A percentile compares a stretch with the other conserved stretches of the same genome.
These are phyloP conservation scores for Alosa alosa DNA, from an alignment of 2,113 vertebrate genomes.

Conservation along the genomic window DNA sequence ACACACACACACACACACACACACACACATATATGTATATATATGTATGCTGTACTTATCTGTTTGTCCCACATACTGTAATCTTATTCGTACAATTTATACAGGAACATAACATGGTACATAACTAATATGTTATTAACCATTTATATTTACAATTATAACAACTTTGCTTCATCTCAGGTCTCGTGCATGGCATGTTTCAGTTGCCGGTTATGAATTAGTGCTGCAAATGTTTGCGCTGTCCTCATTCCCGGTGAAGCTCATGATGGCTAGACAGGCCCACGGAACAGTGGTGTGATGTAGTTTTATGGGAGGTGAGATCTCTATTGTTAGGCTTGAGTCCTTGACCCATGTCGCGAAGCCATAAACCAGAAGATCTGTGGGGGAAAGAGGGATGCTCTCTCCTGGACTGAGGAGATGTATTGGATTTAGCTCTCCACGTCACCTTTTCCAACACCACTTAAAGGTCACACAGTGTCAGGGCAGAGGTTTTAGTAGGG, in stretches of 20 bases:
- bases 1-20: too few species aligned
- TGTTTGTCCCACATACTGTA: not conserved
- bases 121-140: too few species aligned
- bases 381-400: not conserved
- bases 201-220: too few species aligned
- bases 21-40: slow-evolving; percentile 18
- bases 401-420: not conserved
- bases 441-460: not conserved
- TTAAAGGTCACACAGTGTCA: not conserved
- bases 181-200: too few species aligned
- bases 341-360: not conserved
- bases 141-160: too few species aligned
- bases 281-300: slow-evolving; percentile 21
- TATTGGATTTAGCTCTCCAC: not conserved
- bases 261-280: too few species aligned
- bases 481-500: not conserved
- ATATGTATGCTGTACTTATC: not conserved
- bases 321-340: not conserved
- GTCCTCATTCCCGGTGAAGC: too few species aligned
- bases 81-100: too few species aligned
- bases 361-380: not conserved
- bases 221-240: too few species aligned
- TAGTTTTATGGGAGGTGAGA: not conserved
- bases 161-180: too few species aligned
- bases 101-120: too few species aligned